phyloP scores from a whole-genome alignment of 1,140 invertebrate genomes.

The Trinorchestia longiramus region DNA sequence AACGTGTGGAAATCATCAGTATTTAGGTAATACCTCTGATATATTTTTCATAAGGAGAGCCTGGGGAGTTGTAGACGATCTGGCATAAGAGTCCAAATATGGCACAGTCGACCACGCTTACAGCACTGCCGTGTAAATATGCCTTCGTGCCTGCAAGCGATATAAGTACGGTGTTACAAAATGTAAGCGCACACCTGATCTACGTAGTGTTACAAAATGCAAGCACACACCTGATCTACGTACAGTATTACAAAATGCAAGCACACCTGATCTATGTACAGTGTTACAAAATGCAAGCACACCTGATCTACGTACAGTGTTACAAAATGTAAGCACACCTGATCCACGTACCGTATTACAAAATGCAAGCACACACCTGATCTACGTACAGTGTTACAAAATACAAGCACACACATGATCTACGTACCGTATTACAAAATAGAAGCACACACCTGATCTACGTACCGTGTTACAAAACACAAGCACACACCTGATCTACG shows the following conservation, averaged over 20 bases:
- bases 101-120: conserved; percentile 70
- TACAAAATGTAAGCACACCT: background rate
- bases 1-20: background rate
- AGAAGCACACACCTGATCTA: no score
- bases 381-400: no score
- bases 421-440: background rate
- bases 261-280: no score
- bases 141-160: conserved; percentile 66
- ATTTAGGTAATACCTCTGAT: conserved; percentile 64
- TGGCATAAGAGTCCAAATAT: conserved; percentile 71
- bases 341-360: no score
- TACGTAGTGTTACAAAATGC: background rate
- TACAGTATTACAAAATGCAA: no score
- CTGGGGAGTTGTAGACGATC: conserved; percentile 70
- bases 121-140: conserved; percentile 70
- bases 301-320: no score
- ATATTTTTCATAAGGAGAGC: conserved; percentile 67
- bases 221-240: background rate
- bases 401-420: background rate
- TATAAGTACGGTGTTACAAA: background rate
- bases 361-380: no score
- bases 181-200: background rate
- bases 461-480: no score
- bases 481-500: no score
- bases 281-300: no score